A percentile compares a stretch with the other conserved stretches of the same genome.
Conservation (phyloP, 2,888 invertebrate genomes). For the Drosophila longiperda region DNA sequence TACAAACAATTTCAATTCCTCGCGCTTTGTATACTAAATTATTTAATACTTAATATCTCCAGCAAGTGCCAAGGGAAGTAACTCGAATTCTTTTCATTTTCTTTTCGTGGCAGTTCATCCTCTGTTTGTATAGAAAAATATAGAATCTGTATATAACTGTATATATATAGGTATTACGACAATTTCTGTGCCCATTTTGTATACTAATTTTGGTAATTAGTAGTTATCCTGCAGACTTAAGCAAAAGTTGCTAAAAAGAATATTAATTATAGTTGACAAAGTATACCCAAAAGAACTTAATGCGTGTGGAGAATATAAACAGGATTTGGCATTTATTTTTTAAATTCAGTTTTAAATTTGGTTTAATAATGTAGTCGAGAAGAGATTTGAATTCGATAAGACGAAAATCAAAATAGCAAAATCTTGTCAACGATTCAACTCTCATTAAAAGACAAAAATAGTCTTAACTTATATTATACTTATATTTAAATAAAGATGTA, state of each 20-base stretch:
- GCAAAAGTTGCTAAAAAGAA: neutral
- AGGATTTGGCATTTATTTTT: neutral
- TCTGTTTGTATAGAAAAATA: neutral
- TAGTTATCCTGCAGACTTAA: neutral
- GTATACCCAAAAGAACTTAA: neutral
- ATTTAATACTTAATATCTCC: neutral
- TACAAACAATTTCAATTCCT: neutral
- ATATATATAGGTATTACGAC: neutral
- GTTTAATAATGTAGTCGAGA: neutral
- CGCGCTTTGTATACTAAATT: neutral
- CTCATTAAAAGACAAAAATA: neutral
- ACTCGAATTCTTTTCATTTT: neutral
- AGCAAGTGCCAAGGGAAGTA: neutral
- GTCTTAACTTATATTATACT: neutral
- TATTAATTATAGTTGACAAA: neutral
- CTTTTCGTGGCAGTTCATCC: rapidly evolving
- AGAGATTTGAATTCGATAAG: neutral
- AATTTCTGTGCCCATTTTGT: neutral
- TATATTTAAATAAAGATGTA: neutral
- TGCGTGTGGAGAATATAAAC: neutral
- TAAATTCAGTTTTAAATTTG: neutral
- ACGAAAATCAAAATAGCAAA: neutral
- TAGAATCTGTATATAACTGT: neutral
- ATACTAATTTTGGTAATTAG: neutral
- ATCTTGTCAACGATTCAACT: neutral